Evolutionary conservation across 2,797 vertebrate species (phyloP), one percentile per base, ranked within the genome.

Genomic region (Pagetopsis macropterus): DNA sequence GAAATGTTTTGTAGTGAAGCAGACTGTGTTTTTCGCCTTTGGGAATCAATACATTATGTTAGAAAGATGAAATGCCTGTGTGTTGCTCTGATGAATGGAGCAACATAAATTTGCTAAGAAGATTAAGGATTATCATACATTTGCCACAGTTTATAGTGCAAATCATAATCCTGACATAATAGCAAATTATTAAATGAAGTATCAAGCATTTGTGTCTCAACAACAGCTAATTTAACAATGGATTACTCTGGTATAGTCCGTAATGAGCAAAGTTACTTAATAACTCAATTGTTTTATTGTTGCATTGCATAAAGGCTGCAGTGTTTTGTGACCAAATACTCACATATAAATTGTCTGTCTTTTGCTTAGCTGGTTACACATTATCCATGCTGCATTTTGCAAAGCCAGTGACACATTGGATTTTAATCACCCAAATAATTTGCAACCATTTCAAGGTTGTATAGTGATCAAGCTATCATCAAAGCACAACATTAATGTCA

Each of bases 71-170:
- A 57, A 61, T 27, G 40, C 64, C 33, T 75, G 64, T 62, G 40
- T 65, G 65, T 67, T 79, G 61, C 66, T 71, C 27, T 50, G 46
- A 43, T 80, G 65, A 74, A 75, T 67, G 57, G 37, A 62, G 60
- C 66, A 77, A 72, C 56, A 49, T 62, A 79, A 77, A 66, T 88
- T 89, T 75, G 45, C 66, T 75, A 88, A 91, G 62, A 76, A 84
- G 89, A 87, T 90, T 90, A 90, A 69, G 75, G 77, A 88, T 87
- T 86, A 87, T 40, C 77, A 43, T 79, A 83, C 82, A 71, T 84
- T 86, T 73, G 81, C 84, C 58, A 51, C 56, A 76, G 70, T 84
- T 78, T 84, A 65, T 68, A 66, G 75, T 69, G 78, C 74, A 78
- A 77, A 69, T 76, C 46, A 61, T 82, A 79, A 78, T 83, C 68